A percentile compares a stretch with the other conserved stretches of the same genome.
These are phyloP conservation scores for Epizoanthus rinbou DNA, from an alignment of 92 coral and sea anemone genomes.

Conservation along the genomic window DNA sequence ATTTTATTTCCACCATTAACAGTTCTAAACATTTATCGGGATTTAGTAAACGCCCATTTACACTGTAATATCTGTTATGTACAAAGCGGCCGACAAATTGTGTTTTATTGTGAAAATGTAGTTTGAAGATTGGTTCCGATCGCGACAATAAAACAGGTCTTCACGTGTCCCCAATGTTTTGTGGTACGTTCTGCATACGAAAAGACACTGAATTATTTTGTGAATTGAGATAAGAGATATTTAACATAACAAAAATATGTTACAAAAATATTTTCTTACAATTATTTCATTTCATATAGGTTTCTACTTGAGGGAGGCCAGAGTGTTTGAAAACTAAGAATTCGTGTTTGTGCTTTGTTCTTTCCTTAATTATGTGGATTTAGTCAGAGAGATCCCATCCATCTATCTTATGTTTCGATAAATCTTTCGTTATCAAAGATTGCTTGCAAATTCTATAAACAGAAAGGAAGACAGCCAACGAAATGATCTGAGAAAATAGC, in stretches of 20 bases:
- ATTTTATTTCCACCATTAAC: neutral
- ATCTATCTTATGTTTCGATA: too few species aligned
- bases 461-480: too few species aligned
- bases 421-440: too few species aligned
- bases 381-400: too few species aligned
- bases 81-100: neutral
- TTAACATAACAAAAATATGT: neutral
- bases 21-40: too few species aligned
- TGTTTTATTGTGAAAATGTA: neutral
- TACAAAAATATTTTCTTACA: neutral
- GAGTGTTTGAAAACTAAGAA: too few species aligned
- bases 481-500: too few species aligned
- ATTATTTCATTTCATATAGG: neutral
- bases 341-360: too few species aligned
- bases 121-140: neutral
- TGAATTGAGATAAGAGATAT: neutral
- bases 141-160: neutral
- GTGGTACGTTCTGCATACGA: neutral
- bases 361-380: too few species aligned
- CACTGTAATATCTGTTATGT: too few species aligned
- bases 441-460: too few species aligned
- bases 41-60: too few species aligned
- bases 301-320: neutral
- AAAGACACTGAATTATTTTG: neutral
- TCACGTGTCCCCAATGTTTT: neutral